phyloP scores from a whole-genome alignment of 2,113 vertebrate genomes.

The Larimichthys crocea region DNA sequence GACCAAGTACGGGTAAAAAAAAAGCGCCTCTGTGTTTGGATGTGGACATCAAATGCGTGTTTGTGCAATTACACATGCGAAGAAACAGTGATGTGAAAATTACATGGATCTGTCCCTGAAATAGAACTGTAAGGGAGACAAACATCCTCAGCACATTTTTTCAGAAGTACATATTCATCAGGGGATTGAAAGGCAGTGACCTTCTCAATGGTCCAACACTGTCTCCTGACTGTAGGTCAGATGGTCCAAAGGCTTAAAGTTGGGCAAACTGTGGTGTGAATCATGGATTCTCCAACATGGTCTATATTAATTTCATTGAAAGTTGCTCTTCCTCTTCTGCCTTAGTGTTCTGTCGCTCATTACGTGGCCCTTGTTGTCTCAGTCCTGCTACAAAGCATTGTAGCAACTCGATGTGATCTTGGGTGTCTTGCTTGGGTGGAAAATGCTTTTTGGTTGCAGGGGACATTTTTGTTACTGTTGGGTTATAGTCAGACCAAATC shows the following conservation, averaged over 20 bases:
- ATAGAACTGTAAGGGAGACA: slow-evolving; percentile 24
- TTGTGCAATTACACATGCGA: slow-evolving; percentile 35
- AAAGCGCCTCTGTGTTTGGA: slow-evolving; percentile 29
- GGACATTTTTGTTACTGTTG: not conserved
- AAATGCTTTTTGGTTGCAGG: not conserved
- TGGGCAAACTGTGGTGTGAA: not conserved
- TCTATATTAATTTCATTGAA: not conserved
- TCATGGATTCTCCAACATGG: not conserved
- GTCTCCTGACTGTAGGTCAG: not conserved
- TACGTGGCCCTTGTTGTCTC: not conserved
- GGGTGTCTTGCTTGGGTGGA: too few relatives aligned
- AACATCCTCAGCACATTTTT: slow-evolving; percentile 4
- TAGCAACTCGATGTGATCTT: too few relatives aligned
- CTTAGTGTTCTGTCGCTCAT: not conserved
- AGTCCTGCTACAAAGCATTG: too few relatives aligned
- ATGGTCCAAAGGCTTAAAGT: not conserved
- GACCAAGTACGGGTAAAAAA: slow-evolving; percentile 31
- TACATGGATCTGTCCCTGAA: slow-evolving; percentile 19
- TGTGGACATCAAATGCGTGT: slow-evolving; percentile 29
- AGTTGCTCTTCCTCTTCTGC: not conserved
- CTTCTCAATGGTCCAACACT: not conserved
- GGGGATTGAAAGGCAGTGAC: not conserved
- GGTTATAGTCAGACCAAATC: too few relatives aligned
- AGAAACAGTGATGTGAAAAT: slow-evolving; percentile 34
- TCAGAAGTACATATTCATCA: not conserved